Evolutionary conservation across 2,888 invertebrate species (phyloP), one percentile per base, ranked within the genome.

Genomic region (Cetonia aurata): DNA sequence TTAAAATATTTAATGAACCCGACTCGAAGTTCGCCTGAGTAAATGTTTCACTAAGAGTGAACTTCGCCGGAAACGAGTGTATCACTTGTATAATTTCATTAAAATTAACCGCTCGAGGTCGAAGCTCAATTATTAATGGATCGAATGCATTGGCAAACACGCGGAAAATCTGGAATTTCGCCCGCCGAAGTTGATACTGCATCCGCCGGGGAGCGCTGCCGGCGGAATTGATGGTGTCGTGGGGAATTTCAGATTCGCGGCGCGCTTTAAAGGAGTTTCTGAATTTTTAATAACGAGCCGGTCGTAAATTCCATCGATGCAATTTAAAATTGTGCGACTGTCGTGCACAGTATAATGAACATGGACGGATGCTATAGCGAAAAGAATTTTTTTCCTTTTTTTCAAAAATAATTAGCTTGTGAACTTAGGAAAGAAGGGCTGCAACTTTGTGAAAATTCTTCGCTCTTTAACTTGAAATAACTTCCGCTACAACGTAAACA

Each of bases 1-100:
- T 57, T 41, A 17, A 57, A 57, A 57, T 57, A 57, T 57, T 57
- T 57, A 57, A 57, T 57, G 57, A 57, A 57, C 57, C 37, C 57
- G 19, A 56, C 55, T 42, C 12, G 3, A 6, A 57, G 42, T 57
- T 57, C 42, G n/a, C 15, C 13, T 13, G 57, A 57, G 57, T 57
- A 42, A 57, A 57, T 57, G 57, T 57, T 57, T 57, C 57, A 42
- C 42, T 57, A 42, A 57, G 25, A 25, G 57, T 17, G 57, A 57
- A 57, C 57, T 57, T 57, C 17, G 10, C 25, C 25, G 42, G 57
- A 17, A 42, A 57, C 57, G 57, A 57, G 42, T 57, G 57, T 57
- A 57, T 57, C 57, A 57, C 57, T 57, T 57, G 17, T 42, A 57
- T 57, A 57, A 57, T 57, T 57, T 57, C 42, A 42, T 57, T 57